Evolutionary conservation across 1,140 invertebrate species (phyloP).

Genomic region (Temnothorax longispinosus): DNA sequence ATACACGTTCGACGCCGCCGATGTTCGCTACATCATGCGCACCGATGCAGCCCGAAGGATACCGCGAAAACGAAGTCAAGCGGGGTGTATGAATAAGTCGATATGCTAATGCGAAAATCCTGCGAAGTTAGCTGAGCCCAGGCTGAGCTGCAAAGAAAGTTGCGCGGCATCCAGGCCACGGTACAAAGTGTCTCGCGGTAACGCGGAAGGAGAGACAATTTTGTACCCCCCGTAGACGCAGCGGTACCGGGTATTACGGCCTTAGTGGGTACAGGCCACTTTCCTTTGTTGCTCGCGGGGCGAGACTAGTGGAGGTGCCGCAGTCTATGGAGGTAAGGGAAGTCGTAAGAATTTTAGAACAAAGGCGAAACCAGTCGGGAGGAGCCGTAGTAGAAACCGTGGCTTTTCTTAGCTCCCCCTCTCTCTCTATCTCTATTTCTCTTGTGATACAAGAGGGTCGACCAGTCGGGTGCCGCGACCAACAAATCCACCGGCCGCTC

Average conservation of each 20-base stretch:
- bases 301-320: neutral
- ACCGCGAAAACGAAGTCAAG: constrained; percentile 51
- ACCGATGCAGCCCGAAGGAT: constrained; percentile 32
- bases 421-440: neutral
- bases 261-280: constrained; percentile 67
- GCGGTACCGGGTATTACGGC: constrained; percentile 69
- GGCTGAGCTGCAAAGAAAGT: constrained; percentile 71
- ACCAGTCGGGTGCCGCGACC: constrained; percentile 54
- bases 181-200: constrained; percentile 65
- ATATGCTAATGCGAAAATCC: constrained; percentile 81
- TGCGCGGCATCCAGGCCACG: constrained; percentile 67
- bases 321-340: constrained; percentile 55
- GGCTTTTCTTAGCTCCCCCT: constrained; percentile 64
- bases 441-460: constrained; percentile 21
- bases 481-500: constrained; percentile 72
- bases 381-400: constrained; percentile 47
- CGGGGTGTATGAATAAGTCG: constrained; percentile 82
- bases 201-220: constrained; percentile 71
- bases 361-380: constrained; percentile 65
- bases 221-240: constrained; percentile 54
- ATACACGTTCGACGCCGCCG: constrained; percentile 15
- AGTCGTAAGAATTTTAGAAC: constrained; percentile 80
- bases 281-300: constrained; percentile 72
- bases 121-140: constrained; percentile 77
- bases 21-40: constrained; percentile 41